Evolutionary conservation across 2,113 vertebrate species (phyloP).

Genomic region (Epinephelus lanceolatus): DNA sequence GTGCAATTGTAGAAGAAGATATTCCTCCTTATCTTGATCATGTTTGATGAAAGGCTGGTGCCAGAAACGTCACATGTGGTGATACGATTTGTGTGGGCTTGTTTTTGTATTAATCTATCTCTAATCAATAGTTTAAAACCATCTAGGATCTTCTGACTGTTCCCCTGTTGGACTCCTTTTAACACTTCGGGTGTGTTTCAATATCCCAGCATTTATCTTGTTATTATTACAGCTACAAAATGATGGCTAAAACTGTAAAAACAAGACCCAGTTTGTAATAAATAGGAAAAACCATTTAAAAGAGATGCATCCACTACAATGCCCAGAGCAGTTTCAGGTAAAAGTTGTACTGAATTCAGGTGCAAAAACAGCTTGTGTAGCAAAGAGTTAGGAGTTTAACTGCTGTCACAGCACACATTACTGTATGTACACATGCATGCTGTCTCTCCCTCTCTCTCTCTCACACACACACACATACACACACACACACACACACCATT

Average conservation of each 20-base stretch:
- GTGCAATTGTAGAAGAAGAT: no score
- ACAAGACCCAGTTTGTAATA: not conserved
- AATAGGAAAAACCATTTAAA: not conserved
- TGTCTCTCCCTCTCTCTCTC: not conserved
- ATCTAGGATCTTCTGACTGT: not conserved
- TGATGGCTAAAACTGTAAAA: not conserved
- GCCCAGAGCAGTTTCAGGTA: not conserved
- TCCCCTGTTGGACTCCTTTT: not conserved
- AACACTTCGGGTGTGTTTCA: not conserved
- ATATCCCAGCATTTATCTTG: not conserved
- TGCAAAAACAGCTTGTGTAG: not conserved
- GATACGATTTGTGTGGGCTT: no score
- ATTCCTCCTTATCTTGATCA: no score
- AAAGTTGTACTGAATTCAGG: not conserved
- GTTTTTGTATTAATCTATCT: no score
- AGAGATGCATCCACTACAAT: not conserved
- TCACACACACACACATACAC: constrained; percentile 2
- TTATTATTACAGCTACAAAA: not conserved
- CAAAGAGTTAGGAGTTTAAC: not conserved
- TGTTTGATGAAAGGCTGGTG: no score
- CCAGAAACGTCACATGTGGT: no score
- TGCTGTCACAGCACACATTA: not conserved
- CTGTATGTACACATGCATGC: not conserved
- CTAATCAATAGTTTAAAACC: not conserved
- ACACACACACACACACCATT: not conserved